Conservation (phyloP, 2,113 vertebrate genomes). For the Pelvicachromis taeniatus region DNA sequence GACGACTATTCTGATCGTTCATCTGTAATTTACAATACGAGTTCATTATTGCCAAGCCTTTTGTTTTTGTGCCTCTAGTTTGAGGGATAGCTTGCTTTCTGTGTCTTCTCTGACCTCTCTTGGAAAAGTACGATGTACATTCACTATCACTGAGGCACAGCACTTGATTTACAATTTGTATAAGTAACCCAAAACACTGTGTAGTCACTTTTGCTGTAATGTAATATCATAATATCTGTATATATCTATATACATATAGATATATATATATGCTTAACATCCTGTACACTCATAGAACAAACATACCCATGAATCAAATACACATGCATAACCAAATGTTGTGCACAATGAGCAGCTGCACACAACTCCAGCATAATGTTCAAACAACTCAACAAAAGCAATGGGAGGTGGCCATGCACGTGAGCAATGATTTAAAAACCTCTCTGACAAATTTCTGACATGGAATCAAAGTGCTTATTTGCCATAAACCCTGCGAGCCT, state of each 20-base stretch:
- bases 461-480: conserved; percentile 49
- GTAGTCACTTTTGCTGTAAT: conserved; percentile 38
- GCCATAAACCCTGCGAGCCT: conserved; percentile 15
- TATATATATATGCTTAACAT: conserved; percentile 17
- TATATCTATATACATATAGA: conserved; percentile 4
- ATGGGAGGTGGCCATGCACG: conserved; percentile 48
- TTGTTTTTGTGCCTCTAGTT: conserved; percentile 34
- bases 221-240: conserved; percentile 39
- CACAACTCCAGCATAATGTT: conserved; percentile 44
- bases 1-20: conserved; percentile 68
- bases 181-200: conserved; percentile 57
- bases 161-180: conserved; percentile 64
- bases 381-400: conserved; percentile 16
- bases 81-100: conserved; percentile 31
- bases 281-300: conserved; percentile 48
- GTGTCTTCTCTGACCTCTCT: conserved; percentile 12
- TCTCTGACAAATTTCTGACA: conserved; percentile 10
- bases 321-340: conserved; percentile 60
- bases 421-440: conserved; percentile 24
- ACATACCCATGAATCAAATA: conserved; percentile 35
- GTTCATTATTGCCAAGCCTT: conserved; percentile 71
- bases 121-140: conserved; percentile 65
- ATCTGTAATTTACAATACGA: conserved; percentile 59
- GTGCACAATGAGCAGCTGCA: conserved; percentile 31
- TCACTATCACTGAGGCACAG: conserved; percentile 74